A percentile compares a stretch with the other conserved stretches of the same genome.
phyloP scores from a whole-genome alignment of 2,113 vertebrate genomes.

The Caranx ignobilis region DNA sequence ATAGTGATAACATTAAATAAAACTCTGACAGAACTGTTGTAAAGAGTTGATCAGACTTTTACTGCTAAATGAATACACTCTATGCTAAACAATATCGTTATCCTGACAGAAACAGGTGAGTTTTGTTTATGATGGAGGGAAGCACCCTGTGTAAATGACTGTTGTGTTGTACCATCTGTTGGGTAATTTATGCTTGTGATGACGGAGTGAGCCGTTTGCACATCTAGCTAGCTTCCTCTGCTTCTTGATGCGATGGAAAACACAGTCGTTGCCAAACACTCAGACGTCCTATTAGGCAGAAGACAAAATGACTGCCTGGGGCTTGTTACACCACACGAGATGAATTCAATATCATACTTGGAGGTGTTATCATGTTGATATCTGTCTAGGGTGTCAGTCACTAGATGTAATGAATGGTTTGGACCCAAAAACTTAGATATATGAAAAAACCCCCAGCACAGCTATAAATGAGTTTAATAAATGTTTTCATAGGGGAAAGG shows the following conservation, averaged over 20 bases:
- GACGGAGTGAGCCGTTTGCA: constrained; percentile 32
- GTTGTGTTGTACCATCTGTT: constrained; percentile 36
- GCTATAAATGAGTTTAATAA: background rate
- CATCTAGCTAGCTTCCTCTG: background rate
- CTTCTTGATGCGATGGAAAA: constrained; percentile 3
- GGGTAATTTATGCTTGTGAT: constrained; percentile 42
- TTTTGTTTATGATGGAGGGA: constrained; percentile 25
- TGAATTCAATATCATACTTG: background rate
- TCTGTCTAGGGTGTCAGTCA: background rate
- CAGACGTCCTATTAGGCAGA: background rate
- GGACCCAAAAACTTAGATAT: background rate
- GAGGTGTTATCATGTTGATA: background rate
- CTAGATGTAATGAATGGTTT: background rate
- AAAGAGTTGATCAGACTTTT: background rate
- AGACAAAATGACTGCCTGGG: background rate
- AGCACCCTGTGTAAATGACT: constrained; percentile 16
- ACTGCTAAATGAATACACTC: constrained; percentile 11
- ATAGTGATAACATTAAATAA: background rate
- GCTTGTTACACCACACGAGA: background rate
- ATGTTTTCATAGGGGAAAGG: background rate
- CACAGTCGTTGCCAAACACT: background rate
- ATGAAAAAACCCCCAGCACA: background rate
- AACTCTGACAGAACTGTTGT: constrained; percentile 5
- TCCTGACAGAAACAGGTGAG: constrained; percentile 14
- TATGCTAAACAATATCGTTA: constrained; percentile 6